Conservation (phyloP, 2,888 invertebrate genomes). For the Pheosia gnoma region DNA sequence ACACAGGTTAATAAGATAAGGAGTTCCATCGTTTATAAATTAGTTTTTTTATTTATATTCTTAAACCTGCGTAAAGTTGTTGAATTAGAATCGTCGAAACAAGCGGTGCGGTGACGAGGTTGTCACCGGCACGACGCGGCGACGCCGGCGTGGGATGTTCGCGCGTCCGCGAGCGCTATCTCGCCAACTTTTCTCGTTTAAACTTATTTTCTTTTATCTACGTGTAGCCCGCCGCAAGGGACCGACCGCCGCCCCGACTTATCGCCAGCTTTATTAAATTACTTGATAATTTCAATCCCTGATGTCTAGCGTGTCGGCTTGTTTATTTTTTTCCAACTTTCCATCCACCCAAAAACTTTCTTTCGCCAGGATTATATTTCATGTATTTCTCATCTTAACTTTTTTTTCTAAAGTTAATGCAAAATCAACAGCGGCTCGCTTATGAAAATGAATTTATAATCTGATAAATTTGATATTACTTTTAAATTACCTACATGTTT, state of each 20-base stretch:
- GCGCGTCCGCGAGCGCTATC: constrained; percentile 48
- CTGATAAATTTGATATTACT: background rate
- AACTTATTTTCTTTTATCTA: constrained; percentile 79
- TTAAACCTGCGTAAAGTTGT: background rate
- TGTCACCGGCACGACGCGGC: constrained; percentile 8
- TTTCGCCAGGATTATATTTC: constrained; percentile 21
- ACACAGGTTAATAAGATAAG: too few relatives aligned
- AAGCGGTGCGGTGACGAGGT: constrained; percentile 11
- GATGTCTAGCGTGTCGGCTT: constrained; percentile 53
- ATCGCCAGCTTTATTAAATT: constrained; percentile 76
- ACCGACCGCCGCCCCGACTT: constrained; percentile 57
- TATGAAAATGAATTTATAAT: background rate
- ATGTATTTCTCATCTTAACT: constrained; percentile 12
- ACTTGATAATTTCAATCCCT: constrained; percentile 77
- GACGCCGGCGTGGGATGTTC: constrained; percentile 10
- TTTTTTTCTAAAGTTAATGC: constrained; percentile 11
- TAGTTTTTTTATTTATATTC: background rate
- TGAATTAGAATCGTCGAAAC: background rate
- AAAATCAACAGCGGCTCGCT: constrained; percentile 14
- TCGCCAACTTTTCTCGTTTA: constrained; percentile 77
- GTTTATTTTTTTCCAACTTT: constrained; percentile 59
- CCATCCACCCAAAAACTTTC: constrained; percentile 23
- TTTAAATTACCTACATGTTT: background rate
- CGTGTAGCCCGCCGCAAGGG: constrained; percentile 49
- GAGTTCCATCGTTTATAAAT: too few relatives aligned